Evolutionary conservation across 2,797 vertebrate genomes (phyloP).

Genomic region (Takifugu rubripes): DNA sequence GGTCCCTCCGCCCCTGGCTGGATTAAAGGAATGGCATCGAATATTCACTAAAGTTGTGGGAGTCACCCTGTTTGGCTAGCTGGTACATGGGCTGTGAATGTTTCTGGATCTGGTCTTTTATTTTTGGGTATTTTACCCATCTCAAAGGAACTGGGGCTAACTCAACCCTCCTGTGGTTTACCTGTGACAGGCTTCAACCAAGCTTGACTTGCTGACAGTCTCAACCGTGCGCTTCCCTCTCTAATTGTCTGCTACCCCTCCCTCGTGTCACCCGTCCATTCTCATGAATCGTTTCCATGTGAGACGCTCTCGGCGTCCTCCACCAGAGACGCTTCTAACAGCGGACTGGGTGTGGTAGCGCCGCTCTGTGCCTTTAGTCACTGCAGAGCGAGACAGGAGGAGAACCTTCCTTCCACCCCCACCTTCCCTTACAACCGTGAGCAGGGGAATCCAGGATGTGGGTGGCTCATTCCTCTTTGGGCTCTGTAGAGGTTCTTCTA

Average conservation of each 20-base stretch:
- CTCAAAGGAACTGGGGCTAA: too few relatives aligned
- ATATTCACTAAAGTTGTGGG: too few relatives aligned
- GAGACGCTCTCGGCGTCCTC: conserved; percentile 51
- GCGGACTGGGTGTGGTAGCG: too few relatives aligned
- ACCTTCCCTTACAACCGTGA: conserved; percentile 58
- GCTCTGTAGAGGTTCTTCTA: conserved; percentile 40
- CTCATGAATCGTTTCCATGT: conserved; percentile 29
- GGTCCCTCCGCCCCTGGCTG: too few relatives aligned
- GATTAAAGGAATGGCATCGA: too few relatives aligned
- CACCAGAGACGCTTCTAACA: conserved; percentile 36
- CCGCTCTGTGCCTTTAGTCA: too few relatives aligned
- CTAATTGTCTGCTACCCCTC: conserved; percentile 72
- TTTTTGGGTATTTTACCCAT: too few relatives aligned
- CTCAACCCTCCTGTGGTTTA: conserved; percentile 61
- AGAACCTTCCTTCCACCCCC: conserved; percentile 35
- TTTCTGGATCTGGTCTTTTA: too few relatives aligned
- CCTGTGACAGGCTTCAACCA: conserved; percentile 72
- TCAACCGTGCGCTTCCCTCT: conserved; percentile 65
- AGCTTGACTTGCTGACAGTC: conserved; percentile 65
- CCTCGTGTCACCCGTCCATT: conserved; percentile 44
- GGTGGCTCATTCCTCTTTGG: conserved; percentile 24
- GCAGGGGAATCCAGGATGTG: conserved; percentile 63
- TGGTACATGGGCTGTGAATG: too few relatives aligned
- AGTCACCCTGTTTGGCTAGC: too few relatives aligned
- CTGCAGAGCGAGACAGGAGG: too few relatives aligned